phyloP scores from a whole-genome alignment of 1,140 invertebrate genomes.

The Argopecten irradians region DNA sequence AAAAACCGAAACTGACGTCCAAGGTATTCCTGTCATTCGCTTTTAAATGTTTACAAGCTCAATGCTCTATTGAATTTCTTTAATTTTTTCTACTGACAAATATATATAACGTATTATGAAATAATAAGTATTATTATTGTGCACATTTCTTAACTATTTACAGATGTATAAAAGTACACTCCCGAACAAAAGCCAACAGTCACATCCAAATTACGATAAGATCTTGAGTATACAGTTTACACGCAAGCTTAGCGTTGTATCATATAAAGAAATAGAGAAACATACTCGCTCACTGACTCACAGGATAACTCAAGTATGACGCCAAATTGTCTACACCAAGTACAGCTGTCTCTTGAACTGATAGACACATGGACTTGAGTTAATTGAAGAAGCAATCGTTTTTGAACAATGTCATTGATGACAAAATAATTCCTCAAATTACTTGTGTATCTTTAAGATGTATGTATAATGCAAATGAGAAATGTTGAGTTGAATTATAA shows the following conservation, averaged over 20 bases:
- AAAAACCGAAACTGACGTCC: not conserved
- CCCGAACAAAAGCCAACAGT: not conserved
- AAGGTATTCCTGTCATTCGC: not conserved
- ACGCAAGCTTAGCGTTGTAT: not conserved
- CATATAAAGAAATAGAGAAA: not conserved
- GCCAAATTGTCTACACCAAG: not conserved
- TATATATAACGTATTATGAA: not conserved
- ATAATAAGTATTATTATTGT: not conserved
- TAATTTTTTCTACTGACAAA: not conserved
- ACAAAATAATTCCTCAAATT: too few species aligned
- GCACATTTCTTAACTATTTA: not conserved
- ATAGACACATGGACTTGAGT: not conserved
- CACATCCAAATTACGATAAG: conserved; percentile 15
- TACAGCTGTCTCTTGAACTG: not conserved
- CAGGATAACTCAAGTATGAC: not conserved
- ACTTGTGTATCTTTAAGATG: too few species aligned
- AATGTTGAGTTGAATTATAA: too few species aligned
- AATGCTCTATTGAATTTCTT: not conserved
- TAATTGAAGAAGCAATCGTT: not conserved
- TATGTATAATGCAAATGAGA: too few species aligned
- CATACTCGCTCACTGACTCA: not conserved
- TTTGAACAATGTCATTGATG: not conserved
- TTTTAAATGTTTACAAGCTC: not conserved
- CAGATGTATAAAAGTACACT: conserved; percentile 2
- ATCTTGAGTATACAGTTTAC: not conserved